These are phyloP conservation scores for Micropoecilia bifurca DNA, from an alignment of 2,797 vertebrate genomes.

Conservation along the genomic window DNA sequence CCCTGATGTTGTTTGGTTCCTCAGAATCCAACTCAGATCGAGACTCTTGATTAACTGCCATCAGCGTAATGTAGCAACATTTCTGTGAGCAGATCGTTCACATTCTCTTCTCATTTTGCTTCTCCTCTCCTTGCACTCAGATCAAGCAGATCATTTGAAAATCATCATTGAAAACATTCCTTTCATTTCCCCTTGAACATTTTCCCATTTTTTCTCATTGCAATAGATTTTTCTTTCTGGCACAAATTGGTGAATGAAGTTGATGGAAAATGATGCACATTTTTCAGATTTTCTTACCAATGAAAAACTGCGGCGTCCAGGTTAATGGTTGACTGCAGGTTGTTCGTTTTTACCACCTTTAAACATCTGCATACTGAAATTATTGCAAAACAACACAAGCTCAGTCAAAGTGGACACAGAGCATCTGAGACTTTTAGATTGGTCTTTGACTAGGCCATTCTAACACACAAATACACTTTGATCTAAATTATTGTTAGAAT, in stretches of 20 bases:
- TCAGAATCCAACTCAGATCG: neutral
- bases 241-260: neutral
- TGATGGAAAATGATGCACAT: neutral
- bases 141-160: slow-evolving; percentile 18
- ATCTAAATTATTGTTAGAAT: neutral
- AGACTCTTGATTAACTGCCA: slow-evolving; percentile 25
- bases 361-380: neutral
- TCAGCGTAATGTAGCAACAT: slow-evolving; percentile 15
- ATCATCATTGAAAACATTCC: neutral
- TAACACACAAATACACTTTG: neutral
- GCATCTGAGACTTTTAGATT: neutral
- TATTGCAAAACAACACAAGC: neutral
- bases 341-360: neutral
- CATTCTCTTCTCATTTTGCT: neutral
- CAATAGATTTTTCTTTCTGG: neutral
- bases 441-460: neutral
- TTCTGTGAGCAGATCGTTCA: neutral
- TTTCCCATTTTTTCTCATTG: neutral
- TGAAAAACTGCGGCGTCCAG: neutral
- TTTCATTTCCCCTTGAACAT: neutral
- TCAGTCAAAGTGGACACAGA: neutral
- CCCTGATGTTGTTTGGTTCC: slow-evolving; percentile 16
- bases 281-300: neutral
- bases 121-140: slow-evolving; percentile 2
- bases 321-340: neutral